A percentile compares a stretch with the other conserved stretches of the same genome.
phyloP scores from a whole-genome alignment of 2,888 invertebrate genomes.

The Prionchulus punctatus region DNA sequence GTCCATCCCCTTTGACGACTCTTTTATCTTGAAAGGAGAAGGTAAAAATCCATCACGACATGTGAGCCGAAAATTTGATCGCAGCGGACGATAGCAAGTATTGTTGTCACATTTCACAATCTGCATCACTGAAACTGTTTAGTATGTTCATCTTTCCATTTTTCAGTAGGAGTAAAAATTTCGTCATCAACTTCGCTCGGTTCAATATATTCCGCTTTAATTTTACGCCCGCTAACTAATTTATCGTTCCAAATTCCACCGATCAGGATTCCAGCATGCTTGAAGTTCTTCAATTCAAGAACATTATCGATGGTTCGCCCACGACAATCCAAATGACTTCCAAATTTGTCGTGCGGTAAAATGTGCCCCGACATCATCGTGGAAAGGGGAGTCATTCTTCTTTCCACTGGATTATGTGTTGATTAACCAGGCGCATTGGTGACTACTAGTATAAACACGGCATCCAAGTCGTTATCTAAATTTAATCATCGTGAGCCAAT shows the following conservation, averaged over 20 bases:
- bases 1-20: too few species aligned
- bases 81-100: too few species aligned
- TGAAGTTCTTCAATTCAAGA: constrained; percentile 48
- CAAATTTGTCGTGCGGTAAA: constrained; percentile 27
- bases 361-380: constrained; percentile 25
- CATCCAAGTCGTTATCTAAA: too few species aligned
- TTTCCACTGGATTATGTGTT: constrained; percentile 29
- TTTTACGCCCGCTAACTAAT: not conserved
- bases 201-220: not conserved
- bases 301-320: constrained; percentile 33
- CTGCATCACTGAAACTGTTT: not conserved
- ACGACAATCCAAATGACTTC: constrained; percentile 23
- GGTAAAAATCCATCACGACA: too few species aligned
- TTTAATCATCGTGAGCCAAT: too few species aligned
- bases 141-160: too few species aligned
- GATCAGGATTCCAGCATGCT: constrained; percentile 25
- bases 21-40: too few species aligned
- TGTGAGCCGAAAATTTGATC: too few species aligned
- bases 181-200: too few species aligned
- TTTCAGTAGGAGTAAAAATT: too few species aligned
- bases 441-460: too few species aligned
- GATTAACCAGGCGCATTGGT: constrained; percentile 31
- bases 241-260: constrained; percentile 26
- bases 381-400: constrained; percentile 32
- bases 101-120: too few species aligned